These are phyloP conservation scores for Oriolus oriolus DNA, from an alignment of 2,113 vertebrate species.

Conservation along the genomic window DNA sequence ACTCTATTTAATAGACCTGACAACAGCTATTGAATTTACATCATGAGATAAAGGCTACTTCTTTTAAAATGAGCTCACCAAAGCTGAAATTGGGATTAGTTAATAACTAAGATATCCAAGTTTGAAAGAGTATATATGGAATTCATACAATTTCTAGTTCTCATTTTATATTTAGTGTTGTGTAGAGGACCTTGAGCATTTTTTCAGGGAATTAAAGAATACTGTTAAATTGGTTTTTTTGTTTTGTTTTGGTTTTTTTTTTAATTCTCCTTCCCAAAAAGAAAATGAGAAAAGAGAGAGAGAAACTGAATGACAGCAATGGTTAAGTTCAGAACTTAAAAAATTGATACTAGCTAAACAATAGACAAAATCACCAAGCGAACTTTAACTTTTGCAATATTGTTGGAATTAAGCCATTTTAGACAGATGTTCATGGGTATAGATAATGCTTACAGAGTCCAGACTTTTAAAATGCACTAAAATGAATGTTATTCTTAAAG, in stretches of 20 bases:
- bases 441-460: not conserved
- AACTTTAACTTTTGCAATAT: not conserved
- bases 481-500: not conserved
- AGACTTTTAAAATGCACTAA: not conserved
- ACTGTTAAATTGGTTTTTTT: not conserved
- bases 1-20: slow-evolving; percentile 31
- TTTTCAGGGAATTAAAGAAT: not conserved
- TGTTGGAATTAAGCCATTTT: slow-evolving; percentile 1
- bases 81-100: not conserved
- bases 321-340: not conserved
- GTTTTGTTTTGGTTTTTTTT: not conserved
- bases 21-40: slow-evolving; percentile 44
- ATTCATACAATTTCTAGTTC: not conserved
- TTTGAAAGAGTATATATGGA: not conserved
- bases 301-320: not conserved
- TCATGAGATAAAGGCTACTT: slow-evolving; percentile 10
- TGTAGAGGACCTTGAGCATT: not conserved
- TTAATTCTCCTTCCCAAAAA: not conserved
- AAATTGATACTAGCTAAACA: not conserved
- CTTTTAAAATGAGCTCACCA: slow-evolving; percentile 5
- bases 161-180: not conserved
- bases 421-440: not conserved
- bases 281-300: not conserved
- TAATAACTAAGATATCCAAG: slow-evolving; percentile 6
- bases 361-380: not conserved